phyloP scores from a whole-genome alignment of 1,140 invertebrate species.

The Octopus sinensis region DNA sequence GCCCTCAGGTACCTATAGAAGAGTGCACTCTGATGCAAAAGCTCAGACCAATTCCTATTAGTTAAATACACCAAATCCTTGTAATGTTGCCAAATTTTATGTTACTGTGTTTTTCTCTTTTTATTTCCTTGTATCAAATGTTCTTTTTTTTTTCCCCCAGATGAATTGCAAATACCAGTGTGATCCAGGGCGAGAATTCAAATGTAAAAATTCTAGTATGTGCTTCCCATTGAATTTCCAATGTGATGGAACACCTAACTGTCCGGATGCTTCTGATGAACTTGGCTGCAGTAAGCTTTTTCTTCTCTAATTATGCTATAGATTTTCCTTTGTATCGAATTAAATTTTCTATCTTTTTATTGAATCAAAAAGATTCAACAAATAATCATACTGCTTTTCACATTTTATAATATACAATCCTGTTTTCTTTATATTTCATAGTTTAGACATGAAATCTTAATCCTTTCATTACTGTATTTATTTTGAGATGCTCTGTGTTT shows the following conservation, averaged over 20 bases:
- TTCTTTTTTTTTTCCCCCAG: background rate
- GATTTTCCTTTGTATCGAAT: no score
- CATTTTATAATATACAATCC: no score
- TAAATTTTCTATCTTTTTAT: no score
- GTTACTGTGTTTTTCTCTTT: background rate
- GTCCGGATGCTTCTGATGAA: slow-evolving; percentile 86
- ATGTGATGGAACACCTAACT: slow-evolving; percentile 61
- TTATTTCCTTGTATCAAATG: background rate
- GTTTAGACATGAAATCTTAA: no score
- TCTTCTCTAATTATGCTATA: no score
- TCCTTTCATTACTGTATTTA: no score
- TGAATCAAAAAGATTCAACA: no score
- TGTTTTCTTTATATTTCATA: no score
- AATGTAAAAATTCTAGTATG: slow-evolving; percentile 61
- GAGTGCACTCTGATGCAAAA: no score
- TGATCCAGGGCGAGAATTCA: slow-evolving; percentile 30
- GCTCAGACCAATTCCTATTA: background rate
- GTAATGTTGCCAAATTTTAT: background rate
- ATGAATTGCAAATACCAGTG: slow-evolving; percentile 23
- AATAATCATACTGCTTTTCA: no score
- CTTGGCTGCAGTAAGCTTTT: slow-evolving; percentile 57
- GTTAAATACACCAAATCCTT: background rate
- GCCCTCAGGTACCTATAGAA: no score
- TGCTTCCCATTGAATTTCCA: slow-evolving; percentile 91
- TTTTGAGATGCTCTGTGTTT: no score